Evolutionary conservation across 2,113 vertebrate genomes (phyloP), one percentile per base, ranked within the genome.

Genomic region (Chaetodon auriga): DNA sequence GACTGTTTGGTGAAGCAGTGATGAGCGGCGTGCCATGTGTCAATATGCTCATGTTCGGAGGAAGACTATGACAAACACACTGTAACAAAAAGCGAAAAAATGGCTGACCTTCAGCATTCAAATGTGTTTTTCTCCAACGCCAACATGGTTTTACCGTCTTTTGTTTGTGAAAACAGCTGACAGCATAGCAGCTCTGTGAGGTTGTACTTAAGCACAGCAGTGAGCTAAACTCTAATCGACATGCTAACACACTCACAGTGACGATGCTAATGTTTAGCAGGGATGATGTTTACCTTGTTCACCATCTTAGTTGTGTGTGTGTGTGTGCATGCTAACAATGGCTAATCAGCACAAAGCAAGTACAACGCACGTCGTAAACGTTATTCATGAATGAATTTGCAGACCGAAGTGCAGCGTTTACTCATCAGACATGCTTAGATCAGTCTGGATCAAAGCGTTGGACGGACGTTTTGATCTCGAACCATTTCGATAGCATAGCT

Each of bases 1-100:
- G 68, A 38, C 15, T 76, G 63, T 84, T 70, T 68, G 18, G 48
- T 62, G 41, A 21, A 38, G 71, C 35, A 76, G 68, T 77, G 73
- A 71, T 55, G 30, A 30, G 30, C 30, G 3, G 30, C 30, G 30
- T 30, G 30, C 30, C 30, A 30, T 3, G 9, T 51, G 19, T 68
- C 53, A 58, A 3, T 63, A 11, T 54, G 57, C 61, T 73, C 68
- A 18, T 51, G 8, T 58, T 64, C 2, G 35, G 18, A 11, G 25
- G 25, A 30, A 51, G 18, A 30, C 14, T 12, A 23, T 30, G 2
- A 15, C 16, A 16, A 58, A n/a, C 48, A 36, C 30, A 14, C 30
- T 49, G 16, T 19, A 3, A 41, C 45, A 36, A 58, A 8, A 36
- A n/a, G 53, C 8, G 16, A 0, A 45, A 66, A 65, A 25, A 53